Conservation (phyloP, 2,888 invertebrate species). For the Xanthostigma xanthostigma region DNA sequence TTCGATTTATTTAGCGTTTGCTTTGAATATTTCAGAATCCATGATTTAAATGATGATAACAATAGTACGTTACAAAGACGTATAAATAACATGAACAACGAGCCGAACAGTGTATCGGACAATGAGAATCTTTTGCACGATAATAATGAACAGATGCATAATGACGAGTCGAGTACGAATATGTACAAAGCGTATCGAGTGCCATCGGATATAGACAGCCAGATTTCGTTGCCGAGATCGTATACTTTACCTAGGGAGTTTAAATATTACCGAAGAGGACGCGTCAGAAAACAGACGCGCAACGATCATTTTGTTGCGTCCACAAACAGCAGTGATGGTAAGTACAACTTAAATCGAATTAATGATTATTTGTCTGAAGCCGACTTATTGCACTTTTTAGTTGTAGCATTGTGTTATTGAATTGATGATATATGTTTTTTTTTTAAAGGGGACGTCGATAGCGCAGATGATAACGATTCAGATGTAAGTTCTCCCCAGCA, state of each 20-base stretch:
- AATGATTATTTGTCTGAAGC: not conserved
- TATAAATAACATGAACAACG: conserved; percentile 7
- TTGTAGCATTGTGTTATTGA: no score
- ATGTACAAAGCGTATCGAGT: conserved; percentile 35
- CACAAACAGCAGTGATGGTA: conserved; percentile 76
- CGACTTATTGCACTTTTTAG: no score
- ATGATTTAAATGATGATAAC: conserved; percentile 1
- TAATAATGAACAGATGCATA: conserved; percentile 9
- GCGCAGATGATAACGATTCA: conserved; percentile 42
- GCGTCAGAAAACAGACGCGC: conserved; percentile 39
- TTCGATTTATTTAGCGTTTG: no score
- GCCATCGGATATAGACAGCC: conserved; percentile 59
- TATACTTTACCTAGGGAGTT: conserved; percentile 77
- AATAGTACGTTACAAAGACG: conserved; percentile 1
- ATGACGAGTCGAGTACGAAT: conserved; percentile 12
- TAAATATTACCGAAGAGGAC: conserved; percentile 54
- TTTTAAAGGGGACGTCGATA: conserved; percentile 61
- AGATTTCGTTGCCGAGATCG: conserved; percentile 69
- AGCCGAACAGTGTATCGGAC: conserved; percentile 13
- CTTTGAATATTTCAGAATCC: no score
- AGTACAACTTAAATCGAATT: conserved; percentile 13
- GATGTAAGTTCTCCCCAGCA: conserved; percentile 4
- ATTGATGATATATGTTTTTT: conserved; percentile 6
- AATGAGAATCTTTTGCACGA: conserved; percentile 9
- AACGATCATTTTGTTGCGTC: conserved; percentile 59